Percentiles rank a stretch among this genome's conserved stretches.
phyloP scores from a whole-genome alignment of 2,797 vertebrate species.

The Zenarchopterus dispar region DNA sequence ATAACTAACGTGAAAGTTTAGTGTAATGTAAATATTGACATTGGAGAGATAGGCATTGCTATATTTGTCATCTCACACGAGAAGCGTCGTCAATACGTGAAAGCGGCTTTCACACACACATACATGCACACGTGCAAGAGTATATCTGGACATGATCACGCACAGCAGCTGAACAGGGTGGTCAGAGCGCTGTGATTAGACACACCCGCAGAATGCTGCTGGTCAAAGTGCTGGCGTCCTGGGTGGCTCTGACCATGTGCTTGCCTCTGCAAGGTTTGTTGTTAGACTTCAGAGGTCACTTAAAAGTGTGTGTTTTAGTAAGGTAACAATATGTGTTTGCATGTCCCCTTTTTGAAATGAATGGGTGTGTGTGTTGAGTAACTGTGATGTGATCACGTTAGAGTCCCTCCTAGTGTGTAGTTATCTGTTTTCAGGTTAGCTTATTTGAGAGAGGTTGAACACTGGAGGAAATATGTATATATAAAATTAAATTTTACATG shows the following conservation, averaged over 20 bases:
- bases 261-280: slow-evolving; percentile 50
- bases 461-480: too few species aligned
- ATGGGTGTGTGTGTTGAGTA: slow-evolving; percentile 9
- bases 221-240: slow-evolving; percentile 69
- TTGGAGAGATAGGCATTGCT: neutral
- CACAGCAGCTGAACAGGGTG: slow-evolving; percentile 64
- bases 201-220: slow-evolving; percentile 59
- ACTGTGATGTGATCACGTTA: slow-evolving; percentile 2
- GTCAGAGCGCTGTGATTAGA: slow-evolving; percentile 61
- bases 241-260: slow-evolving; percentile 69
- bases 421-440: neutral
- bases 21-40: neutral
- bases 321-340: slow-evolving; percentile 7
- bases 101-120: slow-evolving; percentile 14
- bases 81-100: slow-evolving; percentile 37
- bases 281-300: slow-evolving; percentile 60
- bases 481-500: too few species aligned
- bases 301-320: slow-evolving; percentile 10
- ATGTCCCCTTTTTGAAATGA: slow-evolving; percentile 21
- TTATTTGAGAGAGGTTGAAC: too few species aligned
- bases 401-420: neutral
- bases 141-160: slow-evolving; percentile 69
- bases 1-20: too few species aligned
- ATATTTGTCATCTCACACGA: neutral
- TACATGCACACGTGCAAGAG: neutral